Evolutionary conservation across 1,140 invertebrate species (phyloP).

Genomic region (Trichonephila clavipes): DNA sequence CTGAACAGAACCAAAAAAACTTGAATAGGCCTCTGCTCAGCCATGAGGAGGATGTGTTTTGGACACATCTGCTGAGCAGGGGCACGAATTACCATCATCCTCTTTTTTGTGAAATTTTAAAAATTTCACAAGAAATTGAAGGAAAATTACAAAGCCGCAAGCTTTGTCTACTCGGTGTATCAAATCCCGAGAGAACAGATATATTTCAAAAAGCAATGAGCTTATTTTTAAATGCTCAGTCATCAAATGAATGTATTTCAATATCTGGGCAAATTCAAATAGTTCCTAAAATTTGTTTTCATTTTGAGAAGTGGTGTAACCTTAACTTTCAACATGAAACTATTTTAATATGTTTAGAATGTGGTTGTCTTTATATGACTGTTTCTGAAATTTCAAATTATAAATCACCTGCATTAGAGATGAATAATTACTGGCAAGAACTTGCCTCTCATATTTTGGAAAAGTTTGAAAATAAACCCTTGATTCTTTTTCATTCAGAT

Average conservation of each 20-base stretch:
- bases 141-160: background rate
- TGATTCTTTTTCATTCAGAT: background rate
- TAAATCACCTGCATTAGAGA: background rate
- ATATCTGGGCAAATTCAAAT: background rate
- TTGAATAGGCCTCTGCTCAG: constrained; percentile 77
- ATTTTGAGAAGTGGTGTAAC: background rate
- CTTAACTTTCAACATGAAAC: background rate
- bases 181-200: background rate
- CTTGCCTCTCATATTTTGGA: constrained; percentile 17
- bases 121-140: constrained; percentile 60
- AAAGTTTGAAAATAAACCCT: background rate
- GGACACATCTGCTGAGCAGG: constrained; percentile 70
- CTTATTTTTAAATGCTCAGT: constrained; percentile 31
- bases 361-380: constrained; percentile 9
- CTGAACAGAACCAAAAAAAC: constrained; percentile 77
- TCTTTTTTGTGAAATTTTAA: constrained; percentile 64
- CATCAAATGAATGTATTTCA: background rate
- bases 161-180: constrained; percentile 36
- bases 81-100: constrained; percentile 73
- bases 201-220: constrained; percentile 26
- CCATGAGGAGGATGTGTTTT: constrained; percentile 70
- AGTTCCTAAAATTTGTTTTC: constrained; percentile 29
- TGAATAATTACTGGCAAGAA: constrained; percentile 1
- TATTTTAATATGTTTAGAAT: background rate
- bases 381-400: background rate